Base-by-base conservation (phyloP, 2,888 invertebrate species). In the Sipha maydis region DNA sequence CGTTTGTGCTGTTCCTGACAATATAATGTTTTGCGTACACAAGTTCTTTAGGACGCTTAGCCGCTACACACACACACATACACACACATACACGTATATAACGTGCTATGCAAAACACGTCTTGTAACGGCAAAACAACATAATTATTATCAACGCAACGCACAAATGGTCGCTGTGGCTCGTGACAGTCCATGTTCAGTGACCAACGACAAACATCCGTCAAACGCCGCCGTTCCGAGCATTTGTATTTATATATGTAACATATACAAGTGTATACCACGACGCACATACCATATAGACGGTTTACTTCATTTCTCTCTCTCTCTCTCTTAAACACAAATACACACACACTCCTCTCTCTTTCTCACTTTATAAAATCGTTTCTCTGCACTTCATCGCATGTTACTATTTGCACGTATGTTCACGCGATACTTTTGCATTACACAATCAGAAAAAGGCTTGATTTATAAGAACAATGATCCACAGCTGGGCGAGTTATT, bases 11-110 rank as follows among this genome's bases (percentile, higher is more conserved):
- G 79, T 28, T 67, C 28, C 41, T 69, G 82, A 82, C 67, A 28
- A 69, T 69, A 69, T 69, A 82, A 82, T 82, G 67, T 82, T 82
- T 82, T 82, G 82, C 67, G 69, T 41, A 9, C 69, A 41, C 82
- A 19, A 69, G 41, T 82, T 69, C 82, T 82, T 82, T 82, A 69
- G 69, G 41, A 82, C 69, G 28, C 28, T 41, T 28, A 1, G 82
- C 69, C 82, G 82, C 38, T 31, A 19, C 61, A n/a, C 79, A 34
- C 56, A 28, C 34, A 21, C 61, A 5, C 56, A 1, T 56, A 11
- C 56, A 3, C 54, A 31, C 21, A 21, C 54, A 54, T 28, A 9
- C 54, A 41, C 41, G 25, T 25, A 9, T 25, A n/a, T 17, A 21
- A 31, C 31, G 31, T n/a, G 31, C 31, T 78, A 54, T 78, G 54